phyloP scores from a whole-genome alignment of 2,888 invertebrate species.

The Caenorhabditis wallacei region DNA sequence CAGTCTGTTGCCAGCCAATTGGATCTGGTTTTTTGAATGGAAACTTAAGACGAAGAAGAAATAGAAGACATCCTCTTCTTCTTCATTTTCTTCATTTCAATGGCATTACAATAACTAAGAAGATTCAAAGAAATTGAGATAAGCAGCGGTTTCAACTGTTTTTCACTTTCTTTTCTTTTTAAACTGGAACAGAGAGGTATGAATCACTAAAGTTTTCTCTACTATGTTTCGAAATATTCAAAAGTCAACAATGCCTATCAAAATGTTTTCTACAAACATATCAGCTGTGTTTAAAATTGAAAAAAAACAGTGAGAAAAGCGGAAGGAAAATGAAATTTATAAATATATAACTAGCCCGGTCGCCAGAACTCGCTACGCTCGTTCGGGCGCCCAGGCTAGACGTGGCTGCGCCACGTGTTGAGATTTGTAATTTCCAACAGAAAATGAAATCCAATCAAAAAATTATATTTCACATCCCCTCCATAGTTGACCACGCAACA shows the following conservation, averaged over 20 bases:
- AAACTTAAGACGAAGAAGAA: conserved; percentile 25
- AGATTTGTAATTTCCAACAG: no score
- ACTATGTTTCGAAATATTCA: conserved; percentile 31
- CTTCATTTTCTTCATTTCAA: conserved; percentile 5
- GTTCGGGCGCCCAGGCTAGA: no score
- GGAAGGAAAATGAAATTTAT: conserved; percentile 30
- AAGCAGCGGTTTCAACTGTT: conserved; percentile 8
- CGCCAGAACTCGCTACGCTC: no score
- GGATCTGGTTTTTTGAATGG: conserved; percentile 58
- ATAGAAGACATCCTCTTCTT: conserved; percentile 28
- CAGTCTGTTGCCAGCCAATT: conserved; percentile 42
- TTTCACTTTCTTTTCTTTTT: conserved; percentile 2
- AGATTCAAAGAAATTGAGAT: conserved; percentile 12
- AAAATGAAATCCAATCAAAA: no score
- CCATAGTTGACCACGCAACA: no score
- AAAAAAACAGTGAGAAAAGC: not conserved
- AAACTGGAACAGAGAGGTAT: conserved; percentile 29
- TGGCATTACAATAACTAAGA: conserved; percentile 23
- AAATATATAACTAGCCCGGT: no score
- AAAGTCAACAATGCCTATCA: conserved; percentile 28
- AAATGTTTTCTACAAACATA: not conserved
- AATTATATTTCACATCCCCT: no score
- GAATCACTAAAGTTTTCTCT: conserved; percentile 17
- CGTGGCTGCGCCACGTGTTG: no score
- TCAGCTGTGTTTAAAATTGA: conserved; percentile 11